Evolutionary conservation across 2,113 vertebrate genomes (phyloP), one percentile per base, ranked within the genome.

Genomic region (Ceratotherium simum): DNA sequence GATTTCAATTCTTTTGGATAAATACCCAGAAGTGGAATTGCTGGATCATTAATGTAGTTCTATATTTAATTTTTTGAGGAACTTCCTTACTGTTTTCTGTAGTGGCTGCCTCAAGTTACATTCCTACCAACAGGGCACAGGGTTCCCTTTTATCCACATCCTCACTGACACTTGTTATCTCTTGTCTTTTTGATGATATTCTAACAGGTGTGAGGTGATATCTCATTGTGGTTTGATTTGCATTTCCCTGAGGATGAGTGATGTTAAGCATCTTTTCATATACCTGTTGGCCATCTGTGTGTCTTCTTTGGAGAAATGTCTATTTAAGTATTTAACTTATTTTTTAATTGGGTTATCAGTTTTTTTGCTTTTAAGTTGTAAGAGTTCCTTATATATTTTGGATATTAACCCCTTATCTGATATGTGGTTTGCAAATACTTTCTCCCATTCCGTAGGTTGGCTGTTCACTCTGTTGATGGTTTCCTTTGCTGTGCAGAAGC

Each of bases 51-150:
- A 27, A 0, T n/a, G 46, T 8, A 2, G 91, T 7, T 17, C 31
- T 7, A 0, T 1, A 18, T 42, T 54, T 21, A 23, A 1, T 8
- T 7, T 67, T 21, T 6, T 11, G 62, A 56, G 93, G 86, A 0
- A 0, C 46, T 25, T 54, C 91, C 33, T 3, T 10, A 18, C 69
- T 6, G 12, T 17, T 46, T 12, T n/a, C 36, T 60, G 1, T 39
- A 3, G 70, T 2, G 18, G 36, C 51, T 0, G 17, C 8, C 1
- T 36, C 46, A 2, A 2, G 8, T 8, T 1, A 21, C 17, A 0
- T 13, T 8, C 17, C 36, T 48, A 0, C 21, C 8, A 1, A 4
- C 36, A 2, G 36, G 0, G 36, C 27, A 0, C 2, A 0, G 67
- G 23, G 54, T 5, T 14, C 36, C 4, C 0, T 6, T 6, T 27